Percentiles rank a stretch among this genome's conserved stretches.
Evolutionary conservation across 2,888 invertebrate genomes (phyloP).

Genomic region (Muschampia plurimacula): DNA sequence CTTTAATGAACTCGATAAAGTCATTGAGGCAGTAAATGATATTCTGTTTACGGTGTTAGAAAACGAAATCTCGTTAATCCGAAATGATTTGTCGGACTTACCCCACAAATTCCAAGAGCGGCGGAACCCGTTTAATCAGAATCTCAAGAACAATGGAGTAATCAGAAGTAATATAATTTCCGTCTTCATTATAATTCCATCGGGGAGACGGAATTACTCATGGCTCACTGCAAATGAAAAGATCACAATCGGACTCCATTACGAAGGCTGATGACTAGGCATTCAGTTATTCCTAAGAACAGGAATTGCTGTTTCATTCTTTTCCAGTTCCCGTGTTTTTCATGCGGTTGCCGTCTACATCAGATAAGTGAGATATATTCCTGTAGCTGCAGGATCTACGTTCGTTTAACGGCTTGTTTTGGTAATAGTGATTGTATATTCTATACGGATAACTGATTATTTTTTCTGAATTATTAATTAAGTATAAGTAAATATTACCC

Average conservation of each 20-base stretch:
- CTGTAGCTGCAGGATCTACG: not conserved
- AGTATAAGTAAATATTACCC: no score
- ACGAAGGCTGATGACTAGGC: slow-evolving; percentile 64
- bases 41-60: slow-evolving; percentile 54
- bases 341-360: slow-evolving; percentile 34
- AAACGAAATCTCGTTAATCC: slow-evolving; percentile 60
- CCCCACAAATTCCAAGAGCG: slow-evolving; percentile 58
- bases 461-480: no score
- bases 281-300: slow-evolving; percentile 51
- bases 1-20: slow-evolving; percentile 7
- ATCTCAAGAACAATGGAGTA: slow-evolving; percentile 72
- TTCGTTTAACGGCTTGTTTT: not conserved
- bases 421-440: not conserved
- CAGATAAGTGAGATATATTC: slow-evolving; percentile 28
- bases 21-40: slow-evolving; percentile 47
- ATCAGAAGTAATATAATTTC: slow-evolving; percentile 79
- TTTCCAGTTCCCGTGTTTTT: slow-evolving; percentile 31
- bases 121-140: slow-evolving; percentile 70
- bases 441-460: not conserved
- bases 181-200: slow-evolving; percentile 76
- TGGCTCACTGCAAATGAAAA: slow-evolving; percentile 79
- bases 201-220: slow-evolving; percentile 66
- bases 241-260: slow-evolving; percentile 77
- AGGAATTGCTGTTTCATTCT: slow-evolving; percentile 38
- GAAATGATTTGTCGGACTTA: slow-evolving; percentile 63